Percentiles rank a stretch among this genome's conserved stretches.
Conservation (phyloP, 1,140 invertebrate species). For the Anadara kagoshimensis region DNA sequence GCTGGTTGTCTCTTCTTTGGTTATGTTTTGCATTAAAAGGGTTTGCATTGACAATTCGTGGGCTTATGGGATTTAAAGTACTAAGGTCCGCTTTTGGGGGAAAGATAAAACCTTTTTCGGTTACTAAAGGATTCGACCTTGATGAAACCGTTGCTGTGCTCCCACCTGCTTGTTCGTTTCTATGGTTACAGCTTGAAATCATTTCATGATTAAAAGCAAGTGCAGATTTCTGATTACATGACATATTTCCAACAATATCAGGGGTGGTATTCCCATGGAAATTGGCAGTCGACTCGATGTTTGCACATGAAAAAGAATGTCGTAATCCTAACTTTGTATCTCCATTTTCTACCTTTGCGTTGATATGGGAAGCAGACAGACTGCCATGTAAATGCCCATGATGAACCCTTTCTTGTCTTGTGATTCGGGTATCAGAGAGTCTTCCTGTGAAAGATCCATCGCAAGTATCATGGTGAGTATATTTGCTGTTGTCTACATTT, state of each 20-base stretch:
- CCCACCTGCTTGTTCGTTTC: background rate
- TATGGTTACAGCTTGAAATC: background rate
- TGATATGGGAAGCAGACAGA: background rate
- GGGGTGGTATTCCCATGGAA: background rate
- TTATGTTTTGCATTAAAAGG: too few relatives aligned
- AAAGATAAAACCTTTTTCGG: constrained; percentile 33
- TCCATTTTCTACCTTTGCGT: background rate
- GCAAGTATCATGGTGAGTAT: too few relatives aligned
- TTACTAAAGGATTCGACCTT: constrained; percentile 11
- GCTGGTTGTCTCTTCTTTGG: too few relatives aligned
- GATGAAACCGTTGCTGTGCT: background rate
- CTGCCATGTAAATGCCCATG: background rate
- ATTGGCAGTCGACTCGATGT: background rate
- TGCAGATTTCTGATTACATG: background rate
- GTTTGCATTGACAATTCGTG: constrained; percentile 10
- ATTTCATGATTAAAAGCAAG: background rate
- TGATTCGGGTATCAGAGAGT: too few relatives aligned
- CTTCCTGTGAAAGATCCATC: too few relatives aligned
- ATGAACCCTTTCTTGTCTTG: background rate
- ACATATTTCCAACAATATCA: background rate
- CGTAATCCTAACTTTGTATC: background rate
- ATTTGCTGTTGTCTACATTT: too few relatives aligned
- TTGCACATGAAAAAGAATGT: background rate
- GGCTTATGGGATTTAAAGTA: constrained; percentile 25
- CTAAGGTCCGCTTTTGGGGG: background rate